Evolutionary conservation across 2,797 vertebrate genomes (phyloP).

Genomic region (Pantherophis alleghaniensis): DNA sequence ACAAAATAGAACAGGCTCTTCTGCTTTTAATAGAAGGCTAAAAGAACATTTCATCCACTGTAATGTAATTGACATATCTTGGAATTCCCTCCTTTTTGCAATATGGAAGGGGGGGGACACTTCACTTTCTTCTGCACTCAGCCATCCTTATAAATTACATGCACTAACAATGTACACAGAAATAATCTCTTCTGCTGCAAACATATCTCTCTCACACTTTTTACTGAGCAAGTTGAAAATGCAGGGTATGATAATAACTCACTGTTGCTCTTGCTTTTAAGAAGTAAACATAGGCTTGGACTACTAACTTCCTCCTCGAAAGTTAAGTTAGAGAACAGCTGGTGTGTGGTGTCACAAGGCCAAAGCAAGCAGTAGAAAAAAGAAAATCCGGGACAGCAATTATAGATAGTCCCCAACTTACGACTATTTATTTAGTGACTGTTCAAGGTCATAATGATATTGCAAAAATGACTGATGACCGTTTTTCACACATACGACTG

Average conservation of each 20-base stretch:
- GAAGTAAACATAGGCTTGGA: background rate
- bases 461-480: background rate
- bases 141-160: background rate
- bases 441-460: background rate
- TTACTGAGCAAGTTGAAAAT: background rate
- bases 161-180: background rate
- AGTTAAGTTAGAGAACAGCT: conserved; percentile 3
- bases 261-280: background rate
- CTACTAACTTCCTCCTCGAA: background rate
- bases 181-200: background rate
- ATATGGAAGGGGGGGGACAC: background rate
- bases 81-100: background rate
- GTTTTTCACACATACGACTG: background rate
- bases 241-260: background rate
- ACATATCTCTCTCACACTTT: background rate
- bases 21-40: background rate
- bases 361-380: conserved; percentile 49
- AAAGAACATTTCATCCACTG: background rate
- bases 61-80: background rate
- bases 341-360: conserved; percentile 37
- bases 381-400: background rate
- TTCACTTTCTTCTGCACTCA: background rate
- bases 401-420: background rate
- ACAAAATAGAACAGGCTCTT: background rate
- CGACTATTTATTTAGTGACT: background rate